phyloP scores from a whole-genome alignment of 2,888 invertebrate species.

The Clivina fossor region DNA sequence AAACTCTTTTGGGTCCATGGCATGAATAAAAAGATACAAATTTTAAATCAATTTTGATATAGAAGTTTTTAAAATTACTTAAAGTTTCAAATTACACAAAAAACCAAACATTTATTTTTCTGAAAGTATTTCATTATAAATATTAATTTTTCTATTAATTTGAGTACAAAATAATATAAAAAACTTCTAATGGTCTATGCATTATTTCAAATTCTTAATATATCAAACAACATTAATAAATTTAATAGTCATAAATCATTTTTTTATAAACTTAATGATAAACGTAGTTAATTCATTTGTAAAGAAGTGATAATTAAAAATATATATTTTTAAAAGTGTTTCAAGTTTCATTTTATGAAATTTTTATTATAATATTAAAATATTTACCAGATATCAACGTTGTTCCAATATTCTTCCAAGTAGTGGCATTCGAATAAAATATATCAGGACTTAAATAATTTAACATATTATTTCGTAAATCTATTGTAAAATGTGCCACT shows the following conservation, averaged over 20 bases:
- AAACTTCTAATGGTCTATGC: too few relatives aligned
- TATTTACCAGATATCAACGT: conserved; percentile 76
- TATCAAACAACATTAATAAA: background rate
- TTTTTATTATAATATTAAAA: background rate
- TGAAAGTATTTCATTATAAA: too few relatives aligned
- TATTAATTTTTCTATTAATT: too few relatives aligned
- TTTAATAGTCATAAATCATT: too few relatives aligned
- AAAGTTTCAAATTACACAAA: too few relatives aligned
- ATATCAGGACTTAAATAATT: conserved; percentile 78
- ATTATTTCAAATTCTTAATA: too few relatives aligned
- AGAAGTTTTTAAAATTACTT: too few relatives aligned
- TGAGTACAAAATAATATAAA: too few relatives aligned
- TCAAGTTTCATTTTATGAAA: background rate
- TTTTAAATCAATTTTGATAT: too few relatives aligned
- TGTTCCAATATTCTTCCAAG: conserved; percentile 88
- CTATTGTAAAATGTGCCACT: conserved; percentile 78
- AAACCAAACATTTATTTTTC: too few relatives aligned
- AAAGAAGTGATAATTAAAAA: background rate
- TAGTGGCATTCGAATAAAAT: conserved; percentile 82
- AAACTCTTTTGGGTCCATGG: too few relatives aligned
- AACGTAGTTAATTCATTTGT: background rate
- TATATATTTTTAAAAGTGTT: background rate
- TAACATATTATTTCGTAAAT: conserved; percentile 80
- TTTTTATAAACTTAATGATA: background rate
- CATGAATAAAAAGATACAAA: too few relatives aligned